A percentile compares a stretch with the other conserved stretches of the same genome.
Evolutionary conservation across 1,140 invertebrate genomes (phyloP).

Genomic region (Triops longicaudatus): DNA sequence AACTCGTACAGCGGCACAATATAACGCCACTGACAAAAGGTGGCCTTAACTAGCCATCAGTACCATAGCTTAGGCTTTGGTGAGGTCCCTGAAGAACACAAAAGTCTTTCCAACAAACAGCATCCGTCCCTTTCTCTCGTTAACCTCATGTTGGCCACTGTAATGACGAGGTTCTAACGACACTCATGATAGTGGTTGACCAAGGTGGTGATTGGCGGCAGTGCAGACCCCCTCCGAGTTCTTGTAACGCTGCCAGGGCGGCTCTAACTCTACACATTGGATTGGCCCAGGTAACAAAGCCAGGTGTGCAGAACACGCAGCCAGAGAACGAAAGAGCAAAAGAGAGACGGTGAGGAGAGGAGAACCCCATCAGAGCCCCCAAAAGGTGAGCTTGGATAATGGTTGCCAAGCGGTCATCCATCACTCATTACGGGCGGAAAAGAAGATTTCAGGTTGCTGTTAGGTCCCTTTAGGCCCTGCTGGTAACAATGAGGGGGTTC

Average conservation of each 20-base stretch:
- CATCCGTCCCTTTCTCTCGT: background rate
- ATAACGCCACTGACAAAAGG: background rate
- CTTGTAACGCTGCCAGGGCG: conserved; percentile 13
- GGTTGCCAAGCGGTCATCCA: conserved; percentile 5
- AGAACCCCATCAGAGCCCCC: background rate
- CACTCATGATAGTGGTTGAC: conserved; percentile 6
- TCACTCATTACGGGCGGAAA: background rate
- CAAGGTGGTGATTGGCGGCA: conserved; percentile 13
- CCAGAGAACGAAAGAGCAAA: background rate
- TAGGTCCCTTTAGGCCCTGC: background rate
- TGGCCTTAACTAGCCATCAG: background rate
- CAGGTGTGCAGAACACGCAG: background rate
- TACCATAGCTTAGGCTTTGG: background rate
- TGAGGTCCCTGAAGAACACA: background rate
- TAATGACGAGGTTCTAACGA: conserved; percentile 15
- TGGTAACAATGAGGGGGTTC: conserved; percentile 11
- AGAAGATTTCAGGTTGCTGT: conserved; percentile 1
- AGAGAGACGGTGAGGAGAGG: background rate
- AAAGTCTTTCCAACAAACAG: conserved; percentile 13
- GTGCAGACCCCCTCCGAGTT: conserved; percentile 5
- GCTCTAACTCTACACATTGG: conserved; percentile 11
- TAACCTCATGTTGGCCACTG: conserved; percentile 14
- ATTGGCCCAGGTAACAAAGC: conserved; percentile 14
- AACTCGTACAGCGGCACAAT: background rate
- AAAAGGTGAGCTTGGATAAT: background rate